These are phyloP conservation scores for Pterobdella sp. DNA, from an alignment of 2,888 invertebrate species.

Conservation along the genomic window DNA sequence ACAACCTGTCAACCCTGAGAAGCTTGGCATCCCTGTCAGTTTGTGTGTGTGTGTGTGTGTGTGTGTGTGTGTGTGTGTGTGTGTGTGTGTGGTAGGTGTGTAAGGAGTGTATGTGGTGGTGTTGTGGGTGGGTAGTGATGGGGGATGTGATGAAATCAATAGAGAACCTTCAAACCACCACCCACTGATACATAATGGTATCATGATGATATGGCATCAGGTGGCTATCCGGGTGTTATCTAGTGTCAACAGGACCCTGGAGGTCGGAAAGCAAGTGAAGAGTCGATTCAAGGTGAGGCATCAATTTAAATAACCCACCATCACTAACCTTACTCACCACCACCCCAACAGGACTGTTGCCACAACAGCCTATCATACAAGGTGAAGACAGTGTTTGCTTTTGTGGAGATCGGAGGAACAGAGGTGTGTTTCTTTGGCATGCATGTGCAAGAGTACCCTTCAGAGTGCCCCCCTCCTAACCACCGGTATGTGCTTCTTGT, in stretches of 20 bases:
- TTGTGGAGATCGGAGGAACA: conserved; percentile 94
- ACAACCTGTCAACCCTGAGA: conserved; percentile 85
- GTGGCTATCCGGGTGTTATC: conserved; percentile 97
- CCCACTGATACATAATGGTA: conserved; percentile 82
- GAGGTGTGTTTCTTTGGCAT: conserved; percentile 99
- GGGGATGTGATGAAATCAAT: background rate
- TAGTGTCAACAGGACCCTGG: conserved; percentile 92
- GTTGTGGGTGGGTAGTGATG: background rate
- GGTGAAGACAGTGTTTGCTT: conserved; percentile 96
- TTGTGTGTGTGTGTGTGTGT: background rate
- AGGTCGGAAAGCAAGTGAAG: conserved; percentile 74
- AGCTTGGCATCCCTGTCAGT: conserved; percentile 39
- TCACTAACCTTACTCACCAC: background rate
- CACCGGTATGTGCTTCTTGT: conserved; percentile 56
- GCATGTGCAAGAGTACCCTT: conserved; percentile 99
- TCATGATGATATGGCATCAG: too few species aligned
- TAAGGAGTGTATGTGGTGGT: background rate
- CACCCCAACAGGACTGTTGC: background rate
- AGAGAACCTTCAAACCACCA: conserved; percentile 75
- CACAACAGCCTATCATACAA: conserved; percentile 58
- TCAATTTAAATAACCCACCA: background rate
- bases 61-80: background rate
- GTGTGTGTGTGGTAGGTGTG: background rate
- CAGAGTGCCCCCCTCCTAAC: conserved; percentile 87
- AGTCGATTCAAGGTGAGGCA: background rate